Evolutionary conservation across 2,113 vertebrate genomes (phyloP), one percentile per base, ranked within the genome.

Genomic region (Oncorhynchus clarkii): DNA sequence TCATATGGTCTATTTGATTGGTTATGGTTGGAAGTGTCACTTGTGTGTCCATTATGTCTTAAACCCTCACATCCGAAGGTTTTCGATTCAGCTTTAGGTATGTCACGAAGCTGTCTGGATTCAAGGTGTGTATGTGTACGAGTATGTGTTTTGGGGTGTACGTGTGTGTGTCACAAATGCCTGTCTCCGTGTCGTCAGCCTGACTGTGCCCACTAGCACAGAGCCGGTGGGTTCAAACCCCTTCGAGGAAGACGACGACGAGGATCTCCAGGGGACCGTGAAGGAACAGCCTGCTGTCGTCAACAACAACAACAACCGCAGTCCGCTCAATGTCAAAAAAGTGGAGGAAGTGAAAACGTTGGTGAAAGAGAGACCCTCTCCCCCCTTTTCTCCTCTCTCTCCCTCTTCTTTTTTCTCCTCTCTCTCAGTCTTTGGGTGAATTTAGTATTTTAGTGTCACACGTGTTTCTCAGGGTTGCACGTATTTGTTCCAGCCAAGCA

Each of bases 281-380:
- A 77, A 89, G 83, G 71, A 84, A 83, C 70, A 83, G 84, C 71
- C 83, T 5, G 74, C 81, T 76, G 83, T 82, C 92, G 49, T 54
- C 49, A 18, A 18, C 51, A 54, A 54, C 51, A 54, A 54, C 77
- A 88, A 95, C 93, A 93, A 95, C 81, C 94, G 90, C 93, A 96
- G 93, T 89, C 94, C 94, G 89, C 90, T 94, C 92, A 93, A 88
- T 94, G 95, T 95, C 84, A 96, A 95, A 93, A 97, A 95, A 95
- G 65, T 54, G 16, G 95, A 97, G 87, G 95, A 96, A 94, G 93
- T 92, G 92, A 97, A 99, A 97, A 99, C 92, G 98, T 99, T 96
- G 96, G 98, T 99, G 96, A 97, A 94, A 83, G 90, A 83, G 85
- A 82, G 77, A 68, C 86, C 74, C 60, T 18, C 78, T 64, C 74